Evolutionary conservation across 2,888 invertebrate species (phyloP).

Genomic region (Saturnia pavonia): DNA sequence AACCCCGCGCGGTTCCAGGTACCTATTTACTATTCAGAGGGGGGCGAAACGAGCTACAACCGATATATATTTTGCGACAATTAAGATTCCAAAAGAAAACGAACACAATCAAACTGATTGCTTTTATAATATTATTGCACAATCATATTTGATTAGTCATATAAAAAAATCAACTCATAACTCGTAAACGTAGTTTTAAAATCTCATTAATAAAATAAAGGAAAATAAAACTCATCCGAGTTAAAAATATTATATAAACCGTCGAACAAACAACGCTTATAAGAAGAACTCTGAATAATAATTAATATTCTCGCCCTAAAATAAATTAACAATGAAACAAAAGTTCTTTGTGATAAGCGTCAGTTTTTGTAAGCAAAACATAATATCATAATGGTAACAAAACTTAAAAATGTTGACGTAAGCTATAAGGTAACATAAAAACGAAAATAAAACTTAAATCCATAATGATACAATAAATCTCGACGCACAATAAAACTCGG

Average conservation of each 20-base stretch:
- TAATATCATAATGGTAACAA: slow-evolving; percentile 69
- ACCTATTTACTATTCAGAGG: slow-evolving; percentile 77
- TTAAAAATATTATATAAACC: slow-evolving; percentile 24
- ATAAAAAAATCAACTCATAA: slow-evolving; percentile 39
- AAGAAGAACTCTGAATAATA: slow-evolving; percentile 24
- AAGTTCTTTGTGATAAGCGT: slow-evolving; percentile 31
- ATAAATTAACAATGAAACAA: slow-evolving; percentile 45
- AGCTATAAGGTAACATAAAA: slow-evolving; percentile 58
- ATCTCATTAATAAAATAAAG: slow-evolving; percentile 7
- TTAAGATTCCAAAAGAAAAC: slow-evolving; percentile 75
- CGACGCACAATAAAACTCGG: slow-evolving; percentile 42
- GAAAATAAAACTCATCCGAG: slow-evolving; percentile 4
- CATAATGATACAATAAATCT: slow-evolving; percentile 56
- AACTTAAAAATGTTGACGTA: slow-evolving; percentile 63
- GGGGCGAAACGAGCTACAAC: slow-evolving; percentile 69
- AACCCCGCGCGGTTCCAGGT: slow-evolving; percentile 48
- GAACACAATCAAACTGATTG: slow-evolving; percentile 54
- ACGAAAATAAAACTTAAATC: slow-evolving; percentile 57
- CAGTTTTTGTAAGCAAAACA: slow-evolving; percentile 40
- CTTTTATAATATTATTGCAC: slow-evolving; percentile 49
- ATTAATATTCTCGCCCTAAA: slow-evolving; percentile 26
- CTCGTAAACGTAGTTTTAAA: slow-evolving; percentile 26
- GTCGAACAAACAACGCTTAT: slow-evolving; percentile 27
- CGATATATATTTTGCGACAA: slow-evolving; percentile 78
- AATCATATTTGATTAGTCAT: slow-evolving; percentile 48